Base-by-base conservation (phyloP, 2,113 vertebrate species). In the Emydura subglobosa region DNA sequence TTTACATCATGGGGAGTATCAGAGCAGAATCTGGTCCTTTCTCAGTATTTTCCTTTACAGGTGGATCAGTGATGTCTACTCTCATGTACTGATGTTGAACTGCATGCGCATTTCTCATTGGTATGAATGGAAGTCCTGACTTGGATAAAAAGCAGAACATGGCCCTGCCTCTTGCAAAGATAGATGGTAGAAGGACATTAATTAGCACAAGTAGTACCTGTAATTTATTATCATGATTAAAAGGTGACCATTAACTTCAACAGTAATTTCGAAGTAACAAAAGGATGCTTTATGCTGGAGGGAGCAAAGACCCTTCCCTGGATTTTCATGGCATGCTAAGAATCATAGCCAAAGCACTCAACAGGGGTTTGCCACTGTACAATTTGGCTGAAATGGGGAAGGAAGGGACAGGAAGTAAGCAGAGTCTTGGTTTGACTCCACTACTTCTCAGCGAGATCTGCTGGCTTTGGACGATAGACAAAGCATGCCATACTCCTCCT, bases 221-320 rank as follows among this genome's bases (percentile, higher is more conserved):
- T 0, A 86, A 53, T 4, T 29, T 72, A 39, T 16, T 39, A 39
- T 10, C n/a, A 39, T 72, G 51, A 25, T 72, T 53, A 81, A 83
- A 84, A 90, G 51, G 34, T 2, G 5, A 82, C 13, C 31, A 59
- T 0, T 1, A 24, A 51, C 89, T 89, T 87, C 49, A 29, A 82
- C 19, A 1, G 5, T 2, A 83, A 72, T 86, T 65, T 72, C 86
- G 53, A 25, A 1, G 1, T 25, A 16, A 61, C 8, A 8, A 13
- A 27, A 4, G 0, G 0, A 2, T 39, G 42, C 14, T 53, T 34
- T 22, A 79, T 59, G 22, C 16, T 57, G 50, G 49, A 12, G 29
- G 17, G 72, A n/a, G 11, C 19, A n/a, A 79, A 82, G 42, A 83
- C 2, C 31, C 25, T n/a, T 88, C 4, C 2, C 47, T 42, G 81